Conservation (phyloP, 2,888 invertebrate genomes). For the Parnassius orleans region DNA sequence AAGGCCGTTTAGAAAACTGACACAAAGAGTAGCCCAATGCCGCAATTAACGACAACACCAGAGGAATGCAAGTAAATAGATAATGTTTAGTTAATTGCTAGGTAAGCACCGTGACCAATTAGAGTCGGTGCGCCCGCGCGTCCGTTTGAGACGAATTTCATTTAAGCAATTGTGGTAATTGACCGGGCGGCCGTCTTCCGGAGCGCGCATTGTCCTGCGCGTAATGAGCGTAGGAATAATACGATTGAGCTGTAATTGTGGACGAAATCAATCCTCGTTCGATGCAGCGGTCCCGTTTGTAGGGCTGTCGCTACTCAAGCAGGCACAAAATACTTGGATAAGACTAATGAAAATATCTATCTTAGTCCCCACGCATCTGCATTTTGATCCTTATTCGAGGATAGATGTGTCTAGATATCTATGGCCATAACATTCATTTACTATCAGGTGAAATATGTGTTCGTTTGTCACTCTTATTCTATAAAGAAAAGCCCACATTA, state of each 20-base stretch:
- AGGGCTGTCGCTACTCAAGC: neutral
- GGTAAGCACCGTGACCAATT: slow-evolving; percentile 79
- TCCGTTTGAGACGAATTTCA: slow-evolving; percentile 71
- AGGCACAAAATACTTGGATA: no score
- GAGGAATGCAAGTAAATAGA: slow-evolving; percentile 20
- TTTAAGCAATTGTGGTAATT: slow-evolving; percentile 79
- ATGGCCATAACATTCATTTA: no score
- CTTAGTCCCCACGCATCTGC: no score
- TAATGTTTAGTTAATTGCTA: slow-evolving; percentile 56
- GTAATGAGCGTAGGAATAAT: slow-evolving; percentile 40
- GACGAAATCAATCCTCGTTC: slow-evolving; percentile 24
- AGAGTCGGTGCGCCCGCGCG: slow-evolving; percentile 49
- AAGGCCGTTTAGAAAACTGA: neutral
- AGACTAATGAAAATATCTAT: no score
- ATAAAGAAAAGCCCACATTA: no score
- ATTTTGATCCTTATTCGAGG: no score
- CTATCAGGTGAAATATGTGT: no score
- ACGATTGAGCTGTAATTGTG: slow-evolving; percentile 31
- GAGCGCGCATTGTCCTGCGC: slow-evolving; percentile 55
- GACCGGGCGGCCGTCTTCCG: slow-evolving; percentile 69
- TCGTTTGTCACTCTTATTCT: no score
- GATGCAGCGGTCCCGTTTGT: neutral
- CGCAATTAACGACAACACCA: slow-evolving; percentile 13
- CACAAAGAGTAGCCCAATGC: neutral
- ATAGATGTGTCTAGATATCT: no score